Evolutionary conservation across 2,113 vertebrate species (phyloP), one percentile per base, ranked within the genome.

Genomic region (Mesoclemmys tuberculata): DNA sequence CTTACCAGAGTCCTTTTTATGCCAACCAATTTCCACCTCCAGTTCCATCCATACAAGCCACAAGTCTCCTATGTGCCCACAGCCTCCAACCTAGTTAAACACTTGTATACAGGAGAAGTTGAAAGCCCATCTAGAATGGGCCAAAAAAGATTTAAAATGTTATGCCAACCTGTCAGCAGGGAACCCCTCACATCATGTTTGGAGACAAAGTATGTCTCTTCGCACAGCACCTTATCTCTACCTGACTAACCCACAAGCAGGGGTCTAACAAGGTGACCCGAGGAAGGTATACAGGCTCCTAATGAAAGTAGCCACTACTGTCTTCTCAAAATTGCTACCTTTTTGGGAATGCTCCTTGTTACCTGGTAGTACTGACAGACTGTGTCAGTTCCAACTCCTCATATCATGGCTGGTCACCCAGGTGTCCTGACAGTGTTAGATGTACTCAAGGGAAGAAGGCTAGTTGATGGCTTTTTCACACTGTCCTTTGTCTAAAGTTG

Each of bases 381-480:
- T 64, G 7, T 64, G 61, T 14, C 6, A 64, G 31, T 29, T 61
- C 58, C 58, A 61, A 29, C 61, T 64, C 6, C 61, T 3, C 61
- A 35, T n/a, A 64, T 14, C 6, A 18, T 64, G 29, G 16, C 61
- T 7, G 4, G 29, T 58, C 27, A 58, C 56, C 27, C 56, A 58
- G 27, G 27, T 35, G 31, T 64, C 61, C 61, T 64, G 3, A 80
- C 71, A 54, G 61, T 1, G 3, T 61, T 31, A 84, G 7, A 52
- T 61, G 61, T 78, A 49, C 4, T 84, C 19, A 92, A 80, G 46
- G 21, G 1, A 49, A 77, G 68, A 19, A 0, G 27, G 71, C 41
- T 58, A 58, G 7, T n/a, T 51, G 5, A 24, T 61, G 68, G 1
- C 0, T 44, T 35, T n/a, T 68, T 68, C 61, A 68, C 2, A 2